Percentiles rank a stretch among this genome's conserved stretches.
Evolutionary conservation across 2,113 vertebrate species (phyloP).

Genomic region (Crocuta crocuta): DNA sequence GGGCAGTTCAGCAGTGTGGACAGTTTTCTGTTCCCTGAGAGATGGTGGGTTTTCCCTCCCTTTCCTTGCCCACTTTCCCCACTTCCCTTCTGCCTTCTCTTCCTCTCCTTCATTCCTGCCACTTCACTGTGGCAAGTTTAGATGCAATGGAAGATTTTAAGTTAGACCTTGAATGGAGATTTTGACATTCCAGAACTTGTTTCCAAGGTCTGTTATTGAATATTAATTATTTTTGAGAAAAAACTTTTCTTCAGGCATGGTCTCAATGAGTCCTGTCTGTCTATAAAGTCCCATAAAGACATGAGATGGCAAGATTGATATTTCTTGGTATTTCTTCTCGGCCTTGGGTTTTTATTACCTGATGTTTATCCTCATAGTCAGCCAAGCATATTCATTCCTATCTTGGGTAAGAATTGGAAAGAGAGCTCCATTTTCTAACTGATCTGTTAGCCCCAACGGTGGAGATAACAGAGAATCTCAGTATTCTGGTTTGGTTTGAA

Average conservation of each 20-base stretch:
- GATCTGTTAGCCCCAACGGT: not conserved
- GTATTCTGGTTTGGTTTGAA: not conserved
- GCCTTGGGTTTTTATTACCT: slow-evolving; percentile 25
- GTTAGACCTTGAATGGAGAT: slow-evolving; percentile 13
- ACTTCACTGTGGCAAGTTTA: slow-evolving; percentile 17
- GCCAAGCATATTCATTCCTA: not conserved
- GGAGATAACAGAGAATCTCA: not conserved
- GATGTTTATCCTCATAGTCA: not conserved
- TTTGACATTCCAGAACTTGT: slow-evolving; percentile 25
- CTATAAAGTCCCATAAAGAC: not conserved
- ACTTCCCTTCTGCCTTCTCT: not conserved
- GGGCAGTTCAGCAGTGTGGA: not conserved
- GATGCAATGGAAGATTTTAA: not conserved
- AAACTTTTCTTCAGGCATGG: not conserved
- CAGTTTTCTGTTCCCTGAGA: not conserved
- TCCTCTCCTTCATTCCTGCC: not conserved
- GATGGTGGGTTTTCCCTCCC: not conserved
- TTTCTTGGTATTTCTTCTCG: not conserved
- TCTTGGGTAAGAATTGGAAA: slow-evolving; percentile 35
- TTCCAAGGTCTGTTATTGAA: slow-evolving; percentile 7
- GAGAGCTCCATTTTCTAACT: not conserved
- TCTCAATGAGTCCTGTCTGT: slow-evolving; percentile 31
- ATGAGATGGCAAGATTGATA: slow-evolving; percentile 14
- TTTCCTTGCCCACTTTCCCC: not conserved
- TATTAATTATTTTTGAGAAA: not conserved